Evolutionary conservation across 2,113 vertebrate species (phyloP).

Genomic region (Oostethus manadensis): DNA sequence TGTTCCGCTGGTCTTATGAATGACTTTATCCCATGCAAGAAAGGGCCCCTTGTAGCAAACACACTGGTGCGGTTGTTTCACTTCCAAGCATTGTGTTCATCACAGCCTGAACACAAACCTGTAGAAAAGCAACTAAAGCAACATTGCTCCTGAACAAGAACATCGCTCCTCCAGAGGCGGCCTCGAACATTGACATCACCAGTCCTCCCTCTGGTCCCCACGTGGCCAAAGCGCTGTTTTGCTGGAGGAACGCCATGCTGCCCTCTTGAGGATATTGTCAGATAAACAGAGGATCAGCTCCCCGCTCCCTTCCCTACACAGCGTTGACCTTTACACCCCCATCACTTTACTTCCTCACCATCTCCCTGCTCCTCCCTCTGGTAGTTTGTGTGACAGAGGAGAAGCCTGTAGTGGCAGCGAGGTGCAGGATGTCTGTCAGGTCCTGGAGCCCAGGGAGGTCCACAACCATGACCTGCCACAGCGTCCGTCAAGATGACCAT

Average conservation of each 20-base stretch:
- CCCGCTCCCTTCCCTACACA: neutral
- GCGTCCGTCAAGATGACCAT: neutral
- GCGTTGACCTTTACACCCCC: constrained; percentile 28
- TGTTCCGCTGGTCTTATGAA: constrained; percentile 32
- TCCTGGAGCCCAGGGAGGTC: constrained; percentile 22
- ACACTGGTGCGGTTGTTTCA: neutral
- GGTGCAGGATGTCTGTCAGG: constrained; percentile 30
- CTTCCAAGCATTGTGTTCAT: neutral
- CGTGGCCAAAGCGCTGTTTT: neutral
- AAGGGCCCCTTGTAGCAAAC: constrained; percentile 13
- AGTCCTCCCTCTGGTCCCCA: no score
- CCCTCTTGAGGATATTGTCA: neutral
- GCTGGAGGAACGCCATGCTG: neutral
- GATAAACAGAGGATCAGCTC: constrained; percentile 5
- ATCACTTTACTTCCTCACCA: constrained; percentile 30
- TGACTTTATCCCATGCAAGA: constrained; percentile 14
- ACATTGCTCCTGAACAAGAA: no score
- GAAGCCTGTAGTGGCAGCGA: constrained; percentile 19
- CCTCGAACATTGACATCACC: no score
- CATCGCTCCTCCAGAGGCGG: no score
- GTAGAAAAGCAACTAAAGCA: no score
- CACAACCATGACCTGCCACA: neutral
- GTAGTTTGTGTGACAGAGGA: constrained; percentile 27
- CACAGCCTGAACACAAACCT: neutral
- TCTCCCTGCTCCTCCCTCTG: constrained; percentile 38